Evolutionary conservation across 2,888 invertebrate species (phyloP), one percentile per base, ranked within the genome.

Genomic region (Esperia sulphurella): DNA sequence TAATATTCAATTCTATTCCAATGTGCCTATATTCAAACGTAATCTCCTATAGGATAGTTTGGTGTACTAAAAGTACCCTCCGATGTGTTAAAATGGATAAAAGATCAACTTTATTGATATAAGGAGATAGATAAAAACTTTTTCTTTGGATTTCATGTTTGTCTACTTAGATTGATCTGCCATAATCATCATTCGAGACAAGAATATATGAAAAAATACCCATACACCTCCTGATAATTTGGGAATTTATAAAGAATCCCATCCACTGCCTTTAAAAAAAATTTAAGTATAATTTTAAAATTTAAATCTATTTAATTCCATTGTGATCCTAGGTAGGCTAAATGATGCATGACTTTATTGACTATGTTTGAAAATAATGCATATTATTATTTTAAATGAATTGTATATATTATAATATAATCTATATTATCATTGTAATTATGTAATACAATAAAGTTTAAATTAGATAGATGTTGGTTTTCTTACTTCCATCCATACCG

Each of bases 381-480:
- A 42, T 45, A 42, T 56, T 49, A 45, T 53, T 53, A 21, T 43
- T 21, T 21, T 21, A 3, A 21, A 21, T 21, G 21, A 21, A 21
- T n/a, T 5, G 21, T 21, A 5, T 43, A 43, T 43, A 43, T 44
- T 37, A 44, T 37, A 14, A 39, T 43, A 43, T 44, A 44, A 44
- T 44, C 33, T 45, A 39, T 45, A 39, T 45, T 12, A 41, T 46
- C 29, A 29, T 6, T 41, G 31, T 45, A 54, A 57, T 58, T 59
- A 65, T 54, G 56, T 53, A 57, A 54, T 58, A 58, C 48, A 65
- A 59, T 68, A 68, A 66, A 68, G 58, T 61, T 59, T 60, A 58
- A 63, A 66, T 57, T 55, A 61, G 56, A 61, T 64, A 49, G 29
- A 45, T 37, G 13, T 9, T 21, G 53, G 50, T 59, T 31, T 57